These are phyloP conservation scores for Chloropsis cyanopogon DNA, from an alignment of 2,113 vertebrate genomes.

Conservation along the genomic window DNA sequence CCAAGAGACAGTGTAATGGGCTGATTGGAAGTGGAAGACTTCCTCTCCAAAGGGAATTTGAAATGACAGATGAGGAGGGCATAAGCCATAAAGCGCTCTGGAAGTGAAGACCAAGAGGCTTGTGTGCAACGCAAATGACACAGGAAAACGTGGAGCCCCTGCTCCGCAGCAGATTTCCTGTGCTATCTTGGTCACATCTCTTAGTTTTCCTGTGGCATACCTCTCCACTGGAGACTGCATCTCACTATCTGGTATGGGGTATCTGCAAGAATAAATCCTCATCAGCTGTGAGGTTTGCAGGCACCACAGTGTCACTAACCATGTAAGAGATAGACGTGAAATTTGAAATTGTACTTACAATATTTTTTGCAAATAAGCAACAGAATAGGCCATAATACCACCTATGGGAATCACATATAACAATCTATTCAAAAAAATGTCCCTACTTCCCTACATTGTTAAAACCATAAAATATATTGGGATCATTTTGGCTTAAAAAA, in stretches of 20 bases:
- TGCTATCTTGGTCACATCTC: background rate
- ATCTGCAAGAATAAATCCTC: background rate
- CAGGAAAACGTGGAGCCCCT: background rate
- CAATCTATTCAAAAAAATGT: background rate
- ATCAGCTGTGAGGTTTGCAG: background rate
- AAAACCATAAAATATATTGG: background rate
- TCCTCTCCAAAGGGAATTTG: constrained; percentile 10
- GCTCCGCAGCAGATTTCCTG: constrained; percentile 5
- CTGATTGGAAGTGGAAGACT: constrained; percentile 5
- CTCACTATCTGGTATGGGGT: background rate
- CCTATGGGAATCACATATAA: background rate
- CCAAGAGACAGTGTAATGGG: constrained; percentile 1
- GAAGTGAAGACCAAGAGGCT: background rate
- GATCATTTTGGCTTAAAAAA: background rate
- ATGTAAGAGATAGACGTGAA: fast-evolving
- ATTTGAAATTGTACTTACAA: background rate
- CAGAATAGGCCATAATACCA: background rate
- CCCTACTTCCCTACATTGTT: background rate
- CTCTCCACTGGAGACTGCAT: background rate
- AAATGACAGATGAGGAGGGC: constrained; percentile 17
- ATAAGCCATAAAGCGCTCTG: background rate
- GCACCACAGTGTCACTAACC: background rate
- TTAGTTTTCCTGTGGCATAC: background rate
- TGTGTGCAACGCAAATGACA: background rate
- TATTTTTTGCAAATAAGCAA: background rate